Conservation (phyloP, 37 sponge, comb jelly and placozoan genomes). For the Spongilla lacustris region DNA sequence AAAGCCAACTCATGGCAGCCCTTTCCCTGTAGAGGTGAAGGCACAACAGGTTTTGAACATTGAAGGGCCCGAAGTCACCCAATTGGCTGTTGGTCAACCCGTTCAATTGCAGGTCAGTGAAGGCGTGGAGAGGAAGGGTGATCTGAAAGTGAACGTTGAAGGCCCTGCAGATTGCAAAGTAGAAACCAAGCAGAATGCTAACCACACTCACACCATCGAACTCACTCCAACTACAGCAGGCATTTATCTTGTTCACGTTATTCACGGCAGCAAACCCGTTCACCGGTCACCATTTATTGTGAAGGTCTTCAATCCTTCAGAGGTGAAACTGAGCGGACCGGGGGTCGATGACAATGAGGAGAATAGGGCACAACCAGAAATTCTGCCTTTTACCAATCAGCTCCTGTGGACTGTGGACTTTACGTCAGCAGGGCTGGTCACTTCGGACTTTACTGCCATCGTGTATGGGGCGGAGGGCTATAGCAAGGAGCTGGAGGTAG, state of each 20-base stretch:
- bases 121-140: conserved; percentile 10
- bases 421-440: no score
- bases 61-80: background rate
- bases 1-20: conserved; percentile 66
- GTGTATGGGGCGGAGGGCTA: conserved; percentile 35
- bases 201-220: conserved; percentile 19
- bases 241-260: conserved; percentile 30
- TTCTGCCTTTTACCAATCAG: no score
- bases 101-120: no score
- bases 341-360: no score
- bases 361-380: no score
- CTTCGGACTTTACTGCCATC: conserved; percentile 20
- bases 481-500: conserved; percentile 34
- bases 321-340: no score
- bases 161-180: conserved; percentile 34
- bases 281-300: conserved; percentile 67
- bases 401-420: conserved; percentile 3
- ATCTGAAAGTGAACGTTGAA: conserved; percentile 31
- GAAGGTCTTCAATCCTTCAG: conserved; percentile 57
- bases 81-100: no score
- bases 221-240: conserved; percentile 46
- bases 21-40: conserved; percentile 52
- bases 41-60: conserved; percentile 59
- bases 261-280: conserved; percentile 45
- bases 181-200: conserved; percentile 16